Evolutionary conservation across 2,797 vertebrate genomes (phyloP).

Genomic region (Cossypha dichroa): DNA sequence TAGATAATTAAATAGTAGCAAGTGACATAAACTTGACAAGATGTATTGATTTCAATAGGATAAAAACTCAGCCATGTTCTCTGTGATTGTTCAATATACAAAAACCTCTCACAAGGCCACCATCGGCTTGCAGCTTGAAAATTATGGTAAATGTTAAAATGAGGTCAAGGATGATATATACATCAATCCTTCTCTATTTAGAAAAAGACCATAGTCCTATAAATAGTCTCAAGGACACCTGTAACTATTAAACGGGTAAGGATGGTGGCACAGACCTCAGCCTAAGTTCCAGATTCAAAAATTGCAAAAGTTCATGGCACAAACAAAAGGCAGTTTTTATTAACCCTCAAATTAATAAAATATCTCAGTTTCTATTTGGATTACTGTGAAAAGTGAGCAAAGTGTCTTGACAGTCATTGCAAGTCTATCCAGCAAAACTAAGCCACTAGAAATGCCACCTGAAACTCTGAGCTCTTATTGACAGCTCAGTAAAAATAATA

Average conservation of each 20-base stretch:
- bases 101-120: not conserved
- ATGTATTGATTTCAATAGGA: slow-evolving; percentile 3
- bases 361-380: not conserved
- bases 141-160: not conserved
- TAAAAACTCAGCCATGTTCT: not conserved
- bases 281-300: not conserved
- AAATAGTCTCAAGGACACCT: not conserved
- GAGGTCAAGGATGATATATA: not conserved
- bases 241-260: not conserved
- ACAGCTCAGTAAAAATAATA: not conserved
- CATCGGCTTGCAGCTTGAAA: not conserved
- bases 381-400: not conserved
- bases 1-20: slow-evolving; percentile 22
- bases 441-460: not conserved
- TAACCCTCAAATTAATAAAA: not conserved
- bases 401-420: not conserved
- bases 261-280: not conserved
- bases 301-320: not conserved
- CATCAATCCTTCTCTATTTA: not conserved
- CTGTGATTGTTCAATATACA: not conserved
- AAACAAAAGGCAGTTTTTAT: not conserved
- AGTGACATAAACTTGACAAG: not conserved
- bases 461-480: not conserved
- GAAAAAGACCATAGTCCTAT: not conserved
- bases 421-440: not conserved